Conservation (phyloP, 2,888 invertebrate species). For the Busseola fusca region DNA sequence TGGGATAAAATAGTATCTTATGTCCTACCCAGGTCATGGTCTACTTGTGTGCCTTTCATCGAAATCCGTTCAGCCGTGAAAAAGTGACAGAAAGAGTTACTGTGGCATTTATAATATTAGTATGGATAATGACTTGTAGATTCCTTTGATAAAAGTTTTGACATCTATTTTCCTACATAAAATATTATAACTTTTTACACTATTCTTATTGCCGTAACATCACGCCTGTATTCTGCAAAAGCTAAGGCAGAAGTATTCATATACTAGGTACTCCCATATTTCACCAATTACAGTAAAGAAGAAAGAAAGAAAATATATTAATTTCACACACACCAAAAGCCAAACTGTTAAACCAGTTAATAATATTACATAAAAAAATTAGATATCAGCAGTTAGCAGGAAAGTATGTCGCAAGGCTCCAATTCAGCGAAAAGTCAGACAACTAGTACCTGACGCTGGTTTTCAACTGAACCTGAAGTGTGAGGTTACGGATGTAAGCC, state of each 20-base stretch:
- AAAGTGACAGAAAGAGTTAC: not conserved
- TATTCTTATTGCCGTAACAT: not conserved
- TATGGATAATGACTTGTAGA: too few relatives aligned
- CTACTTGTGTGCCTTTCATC: not conserved
- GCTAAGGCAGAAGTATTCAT: not conserved
- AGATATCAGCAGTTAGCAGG: not conserved
- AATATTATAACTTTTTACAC: not conserved
- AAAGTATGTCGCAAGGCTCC: not conserved
- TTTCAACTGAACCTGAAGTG: not conserved
- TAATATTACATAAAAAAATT: not conserved
- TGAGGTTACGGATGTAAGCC: not conserved
- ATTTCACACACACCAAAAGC: not conserved
- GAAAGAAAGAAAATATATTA: not conserved
- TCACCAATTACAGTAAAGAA: not conserved
- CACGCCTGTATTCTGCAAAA: not conserved
- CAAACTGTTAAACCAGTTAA: too few relatives aligned
- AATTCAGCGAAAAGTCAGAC: not conserved
- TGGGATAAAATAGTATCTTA: not conserved
- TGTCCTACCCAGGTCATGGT: not conserved
- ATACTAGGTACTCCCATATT: not conserved
- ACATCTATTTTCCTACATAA: not conserved
- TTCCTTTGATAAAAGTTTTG: not conserved
- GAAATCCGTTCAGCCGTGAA: not conserved
- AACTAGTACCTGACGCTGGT: not conserved
- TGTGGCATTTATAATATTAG: not conserved